These are phyloP conservation scores for Tupaia chinensis DNA, from an alignment of 2,113 vertebrate genomes.

Conservation along the genomic window DNA sequence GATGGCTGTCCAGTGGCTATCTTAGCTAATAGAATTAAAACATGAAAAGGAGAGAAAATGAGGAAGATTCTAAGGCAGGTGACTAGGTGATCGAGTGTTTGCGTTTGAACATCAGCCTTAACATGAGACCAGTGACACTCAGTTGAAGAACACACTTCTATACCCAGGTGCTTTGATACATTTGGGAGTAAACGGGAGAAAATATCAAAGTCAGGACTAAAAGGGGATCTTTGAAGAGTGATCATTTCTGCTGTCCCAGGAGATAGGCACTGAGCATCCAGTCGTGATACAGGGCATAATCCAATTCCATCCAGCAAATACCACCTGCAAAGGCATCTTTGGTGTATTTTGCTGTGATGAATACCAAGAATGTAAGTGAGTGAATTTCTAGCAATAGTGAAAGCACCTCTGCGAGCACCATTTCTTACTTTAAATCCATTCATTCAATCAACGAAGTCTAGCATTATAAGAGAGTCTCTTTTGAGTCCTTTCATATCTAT, in stretches of 20 bases:
- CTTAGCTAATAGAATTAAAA: constrained; percentile 36
- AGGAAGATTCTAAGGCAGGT: constrained; percentile 46
- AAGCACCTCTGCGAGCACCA: background rate
- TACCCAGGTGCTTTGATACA: constrained; percentile 40
- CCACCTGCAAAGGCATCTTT: background rate
- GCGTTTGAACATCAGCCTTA: constrained; percentile 34
- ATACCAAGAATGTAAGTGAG: background rate
- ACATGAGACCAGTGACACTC: background rate
- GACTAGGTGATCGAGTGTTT: background rate
- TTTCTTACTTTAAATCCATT: constrained; percentile 44
- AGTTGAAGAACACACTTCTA: background rate
- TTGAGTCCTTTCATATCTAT: background rate
- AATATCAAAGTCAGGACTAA: constrained; percentile 76
- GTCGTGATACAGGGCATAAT: constrained; percentile 20
- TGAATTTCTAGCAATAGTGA: background rate
- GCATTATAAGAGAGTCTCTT: constrained; percentile 1
- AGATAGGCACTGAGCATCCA: constrained; percentile 6
- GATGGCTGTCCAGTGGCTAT: background rate
- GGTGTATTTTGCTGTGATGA: background rate
- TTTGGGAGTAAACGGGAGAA: constrained; percentile 46
- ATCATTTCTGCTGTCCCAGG: constrained; percentile 47
- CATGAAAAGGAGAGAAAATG: background rate
- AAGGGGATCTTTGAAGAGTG: constrained; percentile 74
- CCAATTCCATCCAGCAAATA: background rate
- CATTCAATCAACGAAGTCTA: background rate